Evolutionary conservation across 2,113 vertebrate species (phyloP), one percentile per base, ranked within the genome.

Genomic region (Australoheros scitulus): DNA sequence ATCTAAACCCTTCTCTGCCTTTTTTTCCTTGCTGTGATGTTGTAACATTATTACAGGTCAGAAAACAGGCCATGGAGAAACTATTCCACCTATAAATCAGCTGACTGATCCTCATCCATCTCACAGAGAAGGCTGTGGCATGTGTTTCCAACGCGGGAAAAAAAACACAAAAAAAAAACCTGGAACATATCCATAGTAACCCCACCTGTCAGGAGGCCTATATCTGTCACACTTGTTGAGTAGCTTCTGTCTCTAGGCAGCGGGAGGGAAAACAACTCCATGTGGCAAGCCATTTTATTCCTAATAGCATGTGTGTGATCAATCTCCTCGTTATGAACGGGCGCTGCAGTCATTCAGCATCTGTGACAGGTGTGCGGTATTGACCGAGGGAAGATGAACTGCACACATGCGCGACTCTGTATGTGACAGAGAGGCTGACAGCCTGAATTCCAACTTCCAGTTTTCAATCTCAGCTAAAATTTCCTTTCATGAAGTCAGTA

Each of bases 291-390:
- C 82, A 89, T 94, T 93, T 91, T 57, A 93, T 92, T 94, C 90
- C 92, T 85, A 90, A 89, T 91, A 92, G 84, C 91, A 83, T 82
- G 76, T 76, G 81, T 68, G 83, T 83, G 91, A 95, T 94, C 93
- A 91, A 90, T 93, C 91, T 90, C 85, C 77, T 81, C 2, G 70
- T 85, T 56, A 64, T 77, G 84, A 86, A 76, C 38, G 43, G 26
- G 68, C n/a, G 2, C 18, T 5, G 80, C 60, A 87, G 90, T 93
- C 90, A 87, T 88, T 94, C 90, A 88, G 47, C 77, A 63, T 91
- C 90, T 91, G 60, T 89, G 85, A 87, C 89, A 84, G 89, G 75
- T 90, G 88, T 80, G 82, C 72, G 84, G 83, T 93, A 93, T 94
- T 91, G 91, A 94, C 88, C 22, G 36, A 74, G 76, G 63, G 59